These are phyloP conservation scores for Hoplodrina ambigua DNA, from an alignment of 2,888 invertebrate genomes.

Conservation along the genomic window DNA sequence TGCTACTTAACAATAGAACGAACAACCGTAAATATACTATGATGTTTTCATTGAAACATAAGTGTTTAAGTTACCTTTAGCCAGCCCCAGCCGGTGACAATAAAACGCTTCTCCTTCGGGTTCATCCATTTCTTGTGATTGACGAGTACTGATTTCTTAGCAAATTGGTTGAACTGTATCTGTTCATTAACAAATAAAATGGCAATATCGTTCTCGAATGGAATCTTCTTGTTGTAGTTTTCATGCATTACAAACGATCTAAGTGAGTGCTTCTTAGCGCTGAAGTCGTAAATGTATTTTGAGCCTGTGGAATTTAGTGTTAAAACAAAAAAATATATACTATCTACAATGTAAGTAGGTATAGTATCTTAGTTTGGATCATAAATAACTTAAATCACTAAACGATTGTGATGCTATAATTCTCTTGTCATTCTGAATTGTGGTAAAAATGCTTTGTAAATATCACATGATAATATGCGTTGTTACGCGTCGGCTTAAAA, in stretches of 20 bases:
- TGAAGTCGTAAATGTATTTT: conserved; percentile 72
- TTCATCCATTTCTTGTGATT: conserved; percentile 75
- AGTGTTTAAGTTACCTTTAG: conserved; percentile 66
- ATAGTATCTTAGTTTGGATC: background rate
- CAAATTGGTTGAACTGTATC: conserved; percentile 65
- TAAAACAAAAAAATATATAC: conserved; percentile 1
- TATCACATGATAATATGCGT: conserved; percentile 2
- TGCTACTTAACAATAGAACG: no score
- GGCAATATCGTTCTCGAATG: conserved; percentile 79
- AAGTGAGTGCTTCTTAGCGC: conserved; percentile 67
- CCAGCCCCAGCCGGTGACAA: conserved; percentile 81
- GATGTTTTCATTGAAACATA: no score
- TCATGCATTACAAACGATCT: conserved; percentile 69
- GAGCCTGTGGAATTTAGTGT: conserved; percentile 69
- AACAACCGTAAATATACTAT: no score
- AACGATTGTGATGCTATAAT: background rate
- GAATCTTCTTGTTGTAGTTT: conserved; percentile 71
- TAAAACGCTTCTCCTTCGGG: conserved; percentile 65
- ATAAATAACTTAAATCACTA: background rate
- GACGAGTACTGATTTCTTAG: conserved; percentile 74
- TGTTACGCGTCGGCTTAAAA: conserved; percentile 11
- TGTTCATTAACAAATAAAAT: conserved; percentile 71
- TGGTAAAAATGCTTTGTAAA: conserved; percentile 5
- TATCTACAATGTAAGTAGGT: background rate
- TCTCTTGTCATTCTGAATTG: conserved; percentile 13